A percentile compares a stretch with the other conserved stretches of the same genome.
Conservation (phyloP, 2,113 vertebrate species). For the Halcyon senegalensis region DNA sequence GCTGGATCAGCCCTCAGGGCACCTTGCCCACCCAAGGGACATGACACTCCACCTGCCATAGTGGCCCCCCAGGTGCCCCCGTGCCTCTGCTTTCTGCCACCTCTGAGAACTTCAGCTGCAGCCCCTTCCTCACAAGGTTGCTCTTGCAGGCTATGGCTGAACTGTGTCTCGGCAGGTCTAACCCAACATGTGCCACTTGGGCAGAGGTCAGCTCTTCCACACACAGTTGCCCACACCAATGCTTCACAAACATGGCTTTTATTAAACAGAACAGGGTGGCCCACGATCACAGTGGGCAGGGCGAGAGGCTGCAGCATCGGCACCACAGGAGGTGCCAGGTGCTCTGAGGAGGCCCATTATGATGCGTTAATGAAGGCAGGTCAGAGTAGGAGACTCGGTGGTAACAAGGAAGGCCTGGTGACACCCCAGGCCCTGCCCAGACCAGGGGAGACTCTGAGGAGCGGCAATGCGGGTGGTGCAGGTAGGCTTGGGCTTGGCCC, state of each 20-base stretch:
- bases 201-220: not conserved
- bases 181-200: accelerated
- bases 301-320: not conserved
- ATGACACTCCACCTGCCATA: accelerated
- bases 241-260: not conserved
- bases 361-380: not conserved
- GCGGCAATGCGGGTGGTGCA: accelerated
- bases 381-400: not conserved
- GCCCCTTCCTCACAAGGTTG: accelerated
- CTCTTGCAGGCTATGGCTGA: not conserved
- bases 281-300: not conserved
- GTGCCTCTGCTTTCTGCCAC: not conserved
- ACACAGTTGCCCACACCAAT: too few species aligned
- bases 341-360: not conserved
- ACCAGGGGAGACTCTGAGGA: not conserved
- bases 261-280: not conserved
- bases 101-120: not conserved
- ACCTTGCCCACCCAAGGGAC: accelerated
- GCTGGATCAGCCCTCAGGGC: not conserved
- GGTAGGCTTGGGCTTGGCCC: not conserved
- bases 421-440: too few species aligned
- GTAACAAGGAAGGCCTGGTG: not conserved
- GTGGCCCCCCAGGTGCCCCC: accelerated
- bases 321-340: not conserved
- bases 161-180: not conserved